Base-by-base conservation (phyloP, 35 echinoderm and acorn worm genomes). In the Patiria miniata region DNA sequence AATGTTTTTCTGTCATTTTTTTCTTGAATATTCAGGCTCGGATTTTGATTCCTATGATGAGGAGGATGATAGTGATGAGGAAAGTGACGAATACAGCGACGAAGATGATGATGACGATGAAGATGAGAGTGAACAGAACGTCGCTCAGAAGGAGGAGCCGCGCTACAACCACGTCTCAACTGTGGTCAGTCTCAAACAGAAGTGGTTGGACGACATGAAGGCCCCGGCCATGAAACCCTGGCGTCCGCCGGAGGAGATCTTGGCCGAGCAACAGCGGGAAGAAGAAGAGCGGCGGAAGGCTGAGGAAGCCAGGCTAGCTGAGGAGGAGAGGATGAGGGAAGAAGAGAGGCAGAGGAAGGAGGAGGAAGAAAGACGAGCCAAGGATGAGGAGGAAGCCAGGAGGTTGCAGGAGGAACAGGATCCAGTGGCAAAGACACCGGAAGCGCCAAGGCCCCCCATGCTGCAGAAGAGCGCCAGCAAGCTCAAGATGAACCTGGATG, bases 201-300 rank as follows among this genome's bases (percentile, higher is more conserved):
- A 89, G 53, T 97, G 94, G 94, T 53, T 97, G 50, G 93, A 83
- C 39, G 80, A 95, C 54, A 91, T 51, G 32, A 83, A 85, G 36
- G 83, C 81, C 5, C 93, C 85, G 10, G 89, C 82, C 58, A 91
- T 95, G 30, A 39, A 39, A 36, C 78, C 85, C 15, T 87, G 85
- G 85, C 77, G 77, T 23, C 85, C 87, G 68, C 87, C 87, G 36
- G 87, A 90, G 50, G 58, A 85, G 68, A 36, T 38, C 42, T 40
- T 79, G 54, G 89, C 77, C 51, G 39, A 85, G 77, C 39, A 77
- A 51, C 37, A 39, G 33, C 39, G 38, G 17, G 90, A 40, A 47
- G 61, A 61, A 42, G 79, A 89, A 39, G 78, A 81, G 2, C 39
- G 36, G 37, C 36, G 79, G 54, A 82, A 68, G 40, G 37, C 39